A percentile compares a stretch with the other conserved stretches of the same genome.
These are phyloP conservation scores for Lasioglossum calceatum DNA, from an alignment of 2,888 invertebrate genomes.

Conservation along the genomic window DNA sequence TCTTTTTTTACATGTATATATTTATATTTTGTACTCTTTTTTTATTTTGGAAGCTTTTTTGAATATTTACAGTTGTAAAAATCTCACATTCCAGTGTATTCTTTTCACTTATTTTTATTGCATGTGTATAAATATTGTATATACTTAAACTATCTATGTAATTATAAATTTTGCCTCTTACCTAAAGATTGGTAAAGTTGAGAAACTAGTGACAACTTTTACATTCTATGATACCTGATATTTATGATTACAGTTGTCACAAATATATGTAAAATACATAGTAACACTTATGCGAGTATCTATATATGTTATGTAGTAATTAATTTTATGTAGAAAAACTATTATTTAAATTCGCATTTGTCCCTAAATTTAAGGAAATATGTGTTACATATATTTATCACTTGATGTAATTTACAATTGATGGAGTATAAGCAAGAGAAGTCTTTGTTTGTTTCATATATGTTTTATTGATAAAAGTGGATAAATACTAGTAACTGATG, in stretches of 20 bases:
- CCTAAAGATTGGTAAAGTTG: slow-evolving; percentile 55
- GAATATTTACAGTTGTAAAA: slow-evolving; percentile 51
- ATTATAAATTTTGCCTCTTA: slow-evolving; percentile 53
- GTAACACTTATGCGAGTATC: slow-evolving; percentile 49
- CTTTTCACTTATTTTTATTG: slow-evolving; percentile 54
- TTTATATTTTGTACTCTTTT: slow-evolving; percentile 30
- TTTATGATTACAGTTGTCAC: slow-evolving; percentile 59
- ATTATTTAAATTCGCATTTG: slow-evolving; percentile 59
- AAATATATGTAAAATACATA: slow-evolving; percentile 55
- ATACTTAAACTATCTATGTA: slow-evolving; percentile 51
- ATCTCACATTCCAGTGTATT: slow-evolving; percentile 59
- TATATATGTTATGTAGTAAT: slow-evolving; percentile 40
- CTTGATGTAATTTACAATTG: slow-evolving; percentile 48
- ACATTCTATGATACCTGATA: slow-evolving; percentile 71
- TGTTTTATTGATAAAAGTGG: slow-evolving; percentile 67
- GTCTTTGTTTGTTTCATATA: slow-evolving; percentile 50
- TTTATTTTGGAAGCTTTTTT: slow-evolving; percentile 20
- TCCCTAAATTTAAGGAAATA: slow-evolving; percentile 30
- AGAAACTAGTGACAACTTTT: slow-evolving; percentile 52
- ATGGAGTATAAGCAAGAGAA: slow-evolving; percentile 31
- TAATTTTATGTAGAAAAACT: slow-evolving; percentile 49
- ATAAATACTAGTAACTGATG: slow-evolving; percentile 65
- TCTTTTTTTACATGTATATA: slow-evolving; percentile 54
- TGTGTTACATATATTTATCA: slow-evolving; percentile 51
- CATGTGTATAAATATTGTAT: slow-evolving; percentile 62